Conservation (phyloP, 2,797 vertebrate genomes). For the Merluccius polli region DNA sequence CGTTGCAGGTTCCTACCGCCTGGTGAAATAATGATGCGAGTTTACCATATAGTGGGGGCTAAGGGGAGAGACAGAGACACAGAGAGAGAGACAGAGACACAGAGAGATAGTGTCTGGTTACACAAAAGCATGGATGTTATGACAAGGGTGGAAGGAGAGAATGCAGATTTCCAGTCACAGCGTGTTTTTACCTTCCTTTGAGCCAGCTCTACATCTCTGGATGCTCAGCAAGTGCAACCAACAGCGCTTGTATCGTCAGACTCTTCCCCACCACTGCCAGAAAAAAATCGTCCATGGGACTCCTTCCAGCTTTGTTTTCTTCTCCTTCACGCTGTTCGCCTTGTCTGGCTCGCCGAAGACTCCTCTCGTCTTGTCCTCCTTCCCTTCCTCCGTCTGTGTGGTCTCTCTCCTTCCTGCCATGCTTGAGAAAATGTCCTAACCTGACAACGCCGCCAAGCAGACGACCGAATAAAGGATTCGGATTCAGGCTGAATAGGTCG, state of each 20-base stretch:
- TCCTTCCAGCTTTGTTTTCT: neutral
- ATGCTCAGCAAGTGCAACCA: neutral
- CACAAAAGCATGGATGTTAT: neutral
- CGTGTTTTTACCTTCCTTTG: neutral
- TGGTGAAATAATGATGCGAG: neutral
- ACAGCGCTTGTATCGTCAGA: neutral
- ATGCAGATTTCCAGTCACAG: neutral
- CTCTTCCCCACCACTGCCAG: neutral
- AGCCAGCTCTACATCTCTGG: neutral
- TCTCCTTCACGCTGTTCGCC: neutral
- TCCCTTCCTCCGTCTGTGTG: neutral
- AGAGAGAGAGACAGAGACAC: neutral
- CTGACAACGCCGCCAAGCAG: no score
- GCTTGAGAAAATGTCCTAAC: no score
- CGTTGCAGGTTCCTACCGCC: neutral
- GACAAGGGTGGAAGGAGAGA: neutral
- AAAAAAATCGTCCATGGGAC: neutral
- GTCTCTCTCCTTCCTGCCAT: neutral
- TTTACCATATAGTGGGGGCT: neutral
- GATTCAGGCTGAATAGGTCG: neutral
- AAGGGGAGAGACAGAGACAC: neutral
- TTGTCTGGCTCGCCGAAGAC: neutral
- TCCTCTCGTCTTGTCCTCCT: neutral
- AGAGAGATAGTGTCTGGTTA: neutral
- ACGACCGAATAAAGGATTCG: neutral